Base-by-base conservation (phyloP, 2,113 vertebrate species). In the Lampris megalopsis region DNA sequence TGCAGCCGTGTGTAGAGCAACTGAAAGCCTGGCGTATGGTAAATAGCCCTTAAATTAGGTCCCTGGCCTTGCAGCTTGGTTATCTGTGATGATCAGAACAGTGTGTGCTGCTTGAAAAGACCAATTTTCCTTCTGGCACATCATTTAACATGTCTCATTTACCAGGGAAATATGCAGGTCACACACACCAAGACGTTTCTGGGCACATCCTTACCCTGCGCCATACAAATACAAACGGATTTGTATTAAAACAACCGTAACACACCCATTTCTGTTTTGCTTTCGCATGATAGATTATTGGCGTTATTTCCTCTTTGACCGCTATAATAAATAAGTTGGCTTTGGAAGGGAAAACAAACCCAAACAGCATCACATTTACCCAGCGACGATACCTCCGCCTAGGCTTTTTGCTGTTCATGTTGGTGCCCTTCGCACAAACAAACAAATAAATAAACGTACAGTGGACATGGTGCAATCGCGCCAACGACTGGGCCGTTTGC, bases 71-170 rank as follows among this genome's bases (percentile, higher is more conserved):
- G 78, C 77, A 84, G 87, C 86, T 85, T 88, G 80, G 84, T 91
- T 92, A 91, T 91, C 90, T 87, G 88, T 85, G 85, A 91, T 89
- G 89, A 93, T 93, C 84, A 63, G 90, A 90, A 91, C 89, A 90
- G 84, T 85, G 88, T 89, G 86, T 89, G 87, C 86, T 81, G 86
- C 85, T 85, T 88, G 86, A 91, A 87, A 87, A 89, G 85, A 86
- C 67, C 84, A 84, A 88, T 90, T 91, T 91, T 86, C 83, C 90
- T 83, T 88, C 80, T 72, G 83, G 77, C 89, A 84, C 81, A 79
- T 90, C 82, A 88, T 91, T 92, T 89, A 92, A 86, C 88, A 88
- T 79, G 88, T 91, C 91, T 92, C 89, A 93, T 92, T 93, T 91
- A 87, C 61, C 77, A 47, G 73, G 78, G 69, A 89, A 86, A 89